A percentile compares a stretch with the other conserved stretches of the same genome.
These are phyloP conservation scores for Auanema sp. DNA, from an alignment of 2,888 invertebrate genomes.

Conservation along the genomic window DNA sequence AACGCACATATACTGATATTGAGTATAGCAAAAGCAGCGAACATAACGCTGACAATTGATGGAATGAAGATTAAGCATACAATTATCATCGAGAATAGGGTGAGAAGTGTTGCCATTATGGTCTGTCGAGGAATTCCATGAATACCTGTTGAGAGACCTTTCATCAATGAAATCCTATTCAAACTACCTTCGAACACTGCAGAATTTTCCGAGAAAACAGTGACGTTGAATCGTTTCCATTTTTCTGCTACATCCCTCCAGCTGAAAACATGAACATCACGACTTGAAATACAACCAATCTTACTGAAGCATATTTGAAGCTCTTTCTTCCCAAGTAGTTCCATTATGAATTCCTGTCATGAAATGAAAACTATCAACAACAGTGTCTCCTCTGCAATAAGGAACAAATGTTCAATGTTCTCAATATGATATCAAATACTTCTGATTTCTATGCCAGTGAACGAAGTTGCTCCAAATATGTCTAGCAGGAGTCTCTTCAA, in stretches of 20 bases:
- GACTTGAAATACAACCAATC: neutral
- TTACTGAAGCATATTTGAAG: slow-evolving; percentile 26
- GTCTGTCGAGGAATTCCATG: slow-evolving; percentile 17
- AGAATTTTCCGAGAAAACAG: slow-evolving; percentile 27
- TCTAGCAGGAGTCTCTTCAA: slow-evolving; percentile 7
- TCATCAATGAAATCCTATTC: neutral
- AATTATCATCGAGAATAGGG: slow-evolving; percentile 28
- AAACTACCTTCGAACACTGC: slow-evolving; percentile 33
- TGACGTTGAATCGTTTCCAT: slow-evolving; percentile 35
- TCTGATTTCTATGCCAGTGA: slow-evolving; percentile 24
- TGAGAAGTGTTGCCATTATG: slow-evolving; percentile 24
- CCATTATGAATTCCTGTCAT: slow-evolving; percentile 29
- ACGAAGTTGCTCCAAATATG: slow-evolving; percentile 17
- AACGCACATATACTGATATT: slow-evolving; percentile 27
- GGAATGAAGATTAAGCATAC: slow-evolving; percentile 37
- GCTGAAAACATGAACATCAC: neutral
- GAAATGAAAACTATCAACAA: slow-evolving; percentile 26
- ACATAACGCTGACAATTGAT: slow-evolving; percentile 24
- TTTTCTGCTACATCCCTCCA: slow-evolving; percentile 29
- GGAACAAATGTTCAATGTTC: neutral
- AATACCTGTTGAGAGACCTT: slow-evolving; percentile 11
- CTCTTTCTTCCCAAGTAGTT: slow-evolving; percentile 27
- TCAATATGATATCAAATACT: slow-evolving; percentile 4
- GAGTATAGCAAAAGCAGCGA: slow-evolving; percentile 28
- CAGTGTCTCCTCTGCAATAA: slow-evolving; percentile 3